Conservation (phyloP, 2,888 invertebrate genomes). For the Malthinus seriepunctatus region DNA sequence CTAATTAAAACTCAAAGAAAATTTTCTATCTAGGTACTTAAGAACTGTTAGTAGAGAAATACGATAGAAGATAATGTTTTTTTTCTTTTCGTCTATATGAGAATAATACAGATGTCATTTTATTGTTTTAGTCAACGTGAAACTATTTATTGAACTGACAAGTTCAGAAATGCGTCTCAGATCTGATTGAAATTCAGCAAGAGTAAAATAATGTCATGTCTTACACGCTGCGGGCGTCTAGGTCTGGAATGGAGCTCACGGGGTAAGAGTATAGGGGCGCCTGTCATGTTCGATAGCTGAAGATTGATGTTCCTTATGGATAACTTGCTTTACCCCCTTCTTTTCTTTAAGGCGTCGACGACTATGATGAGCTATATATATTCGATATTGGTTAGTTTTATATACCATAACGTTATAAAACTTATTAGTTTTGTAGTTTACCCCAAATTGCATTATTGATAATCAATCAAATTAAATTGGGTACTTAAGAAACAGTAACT, state of each 20-base stretch:
- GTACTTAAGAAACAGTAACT: no score
- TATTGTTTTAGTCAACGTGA: conserved; percentile 29
- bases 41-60: no score
- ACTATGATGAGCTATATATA: conserved; percentile 20
- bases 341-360: conserved; percentile 26
- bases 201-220: conserved; percentile 48
- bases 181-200: conserved; percentile 47
- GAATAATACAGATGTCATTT: conserved; percentile 26
- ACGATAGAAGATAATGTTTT: no score
- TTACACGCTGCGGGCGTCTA: conserved; percentile 41
- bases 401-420: conserved; percentile 5
- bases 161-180: conserved; percentile 41
- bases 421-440: conserved; percentile 7
- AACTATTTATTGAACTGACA: conserved; percentile 43
- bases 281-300: conserved; percentile 49
- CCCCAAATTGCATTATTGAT: no score
- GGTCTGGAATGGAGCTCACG: conserved; percentile 28
- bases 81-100: no score
- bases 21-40: no score
- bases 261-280: conserved; percentile 30
- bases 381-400: conserved; percentile 23
- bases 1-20: no score
- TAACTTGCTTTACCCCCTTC: conserved; percentile 42
- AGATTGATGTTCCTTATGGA: conserved; percentile 49
- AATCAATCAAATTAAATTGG: no score